Conservation (phyloP, 2,888 invertebrate genomes). For the Lycocerus yunnanus region DNA sequence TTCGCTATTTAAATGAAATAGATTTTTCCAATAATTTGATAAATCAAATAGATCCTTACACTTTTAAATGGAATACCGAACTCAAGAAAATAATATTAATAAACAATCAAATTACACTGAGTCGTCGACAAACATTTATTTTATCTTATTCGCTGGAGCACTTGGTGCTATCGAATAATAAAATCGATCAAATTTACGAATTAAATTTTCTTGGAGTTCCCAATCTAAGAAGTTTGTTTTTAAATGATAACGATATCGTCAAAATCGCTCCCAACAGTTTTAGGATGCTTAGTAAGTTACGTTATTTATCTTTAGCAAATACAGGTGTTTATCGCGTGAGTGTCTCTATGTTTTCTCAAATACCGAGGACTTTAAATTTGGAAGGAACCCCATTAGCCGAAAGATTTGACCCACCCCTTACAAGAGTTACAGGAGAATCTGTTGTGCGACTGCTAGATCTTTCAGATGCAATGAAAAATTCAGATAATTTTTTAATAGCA, state of each 20-base stretch:
- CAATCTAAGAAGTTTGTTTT: constrained; percentile 46
- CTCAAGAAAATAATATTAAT: constrained; percentile 48
- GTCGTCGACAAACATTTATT: constrained; percentile 45
- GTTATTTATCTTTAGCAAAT: constrained; percentile 50
- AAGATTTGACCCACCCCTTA: constrained; percentile 50
- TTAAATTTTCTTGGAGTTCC: constrained; percentile 49
- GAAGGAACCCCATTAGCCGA: constrained; percentile 49
- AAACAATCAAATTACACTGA: constrained; percentile 47
- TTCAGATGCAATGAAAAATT: constrained; percentile 7
- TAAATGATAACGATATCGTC: constrained; percentile 48
- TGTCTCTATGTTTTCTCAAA: constrained; percentile 48
- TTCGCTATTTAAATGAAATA: constrained; percentile 43
- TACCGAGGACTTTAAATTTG: constrained; percentile 49
- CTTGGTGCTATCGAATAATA: constrained; percentile 47
- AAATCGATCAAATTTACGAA: constrained; percentile 49
- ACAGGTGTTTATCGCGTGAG: constrained; percentile 49
- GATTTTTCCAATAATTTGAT: constrained; percentile 51
- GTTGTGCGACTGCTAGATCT: constrained; percentile 39
- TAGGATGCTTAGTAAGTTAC: constrained; percentile 44
- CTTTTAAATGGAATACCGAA: constrained; percentile 45
- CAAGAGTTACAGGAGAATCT: constrained; percentile 45
- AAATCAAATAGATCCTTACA: constrained; percentile 44
- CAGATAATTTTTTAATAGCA: not conserved
- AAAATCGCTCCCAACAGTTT: constrained; percentile 47
- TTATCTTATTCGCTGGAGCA: constrained; percentile 47